Conservation (phyloP, 1,140 invertebrate genomes). For the Drosophila arawakana region DNA sequence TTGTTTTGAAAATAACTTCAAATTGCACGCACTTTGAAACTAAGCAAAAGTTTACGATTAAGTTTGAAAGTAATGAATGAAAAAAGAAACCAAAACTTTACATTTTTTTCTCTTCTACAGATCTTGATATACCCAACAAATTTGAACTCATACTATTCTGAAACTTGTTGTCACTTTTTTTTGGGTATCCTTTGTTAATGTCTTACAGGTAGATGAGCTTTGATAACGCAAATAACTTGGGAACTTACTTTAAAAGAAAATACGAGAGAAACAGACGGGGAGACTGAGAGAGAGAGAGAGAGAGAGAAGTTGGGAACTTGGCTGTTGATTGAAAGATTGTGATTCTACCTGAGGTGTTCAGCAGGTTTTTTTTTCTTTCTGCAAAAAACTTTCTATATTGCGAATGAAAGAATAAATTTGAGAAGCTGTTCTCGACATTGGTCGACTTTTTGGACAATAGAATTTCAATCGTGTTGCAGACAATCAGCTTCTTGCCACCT, state of each 20-base stretch:
- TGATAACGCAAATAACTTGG: slow-evolving; percentile 1
- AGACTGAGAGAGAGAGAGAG: too few species aligned
- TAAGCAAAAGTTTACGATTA: too few species aligned
- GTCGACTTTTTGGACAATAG: slow-evolving; percentile 21
- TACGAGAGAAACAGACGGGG: neutral
- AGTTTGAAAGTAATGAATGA: too few species aligned
- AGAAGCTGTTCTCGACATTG: slow-evolving; percentile 10
- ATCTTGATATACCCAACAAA: too few species aligned
- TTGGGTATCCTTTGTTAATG: slow-evolving; percentile 1
- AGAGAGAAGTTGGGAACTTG: slow-evolving; percentile 3
- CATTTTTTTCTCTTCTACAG: too few species aligned
- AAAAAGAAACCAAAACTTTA: too few species aligned
- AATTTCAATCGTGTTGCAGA: slow-evolving; percentile 24
- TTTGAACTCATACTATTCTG: neutral
- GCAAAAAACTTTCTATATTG: slow-evolving; percentile 4
- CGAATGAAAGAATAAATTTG: neutral
- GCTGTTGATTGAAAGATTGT: slow-evolving; percentile 19
- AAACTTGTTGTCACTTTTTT: neutral
- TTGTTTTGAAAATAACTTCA: too few species aligned
- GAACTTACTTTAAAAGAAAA: neutral
- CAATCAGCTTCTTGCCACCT: slow-evolving; percentile 23
- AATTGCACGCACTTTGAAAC: too few species aligned
- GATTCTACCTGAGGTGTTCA: slow-evolving; percentile 2
- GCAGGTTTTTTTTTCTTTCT: neutral
- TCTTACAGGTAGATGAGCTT: slow-evolving; percentile 10